Conservation (phyloP, 35 echinoderm and acorn worm genomes). For the Acanthaster planci region DNA sequence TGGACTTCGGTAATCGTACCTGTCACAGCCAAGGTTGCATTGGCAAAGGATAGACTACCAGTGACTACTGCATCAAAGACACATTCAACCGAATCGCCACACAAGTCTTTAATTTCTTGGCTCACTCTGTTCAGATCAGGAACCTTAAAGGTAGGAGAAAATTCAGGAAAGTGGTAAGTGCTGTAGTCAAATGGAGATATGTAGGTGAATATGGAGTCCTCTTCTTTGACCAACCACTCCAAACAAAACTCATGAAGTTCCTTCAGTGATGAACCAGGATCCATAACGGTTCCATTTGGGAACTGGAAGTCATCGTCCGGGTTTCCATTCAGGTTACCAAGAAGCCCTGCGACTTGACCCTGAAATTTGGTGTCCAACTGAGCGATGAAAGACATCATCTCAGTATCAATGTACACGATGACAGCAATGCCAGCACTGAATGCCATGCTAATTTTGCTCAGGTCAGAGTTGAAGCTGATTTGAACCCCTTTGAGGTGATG, state of each 20-base stretch:
- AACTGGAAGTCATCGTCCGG: slow-evolving; percentile 48
- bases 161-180: slow-evolving; percentile 37
- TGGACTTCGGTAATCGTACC: slow-evolving; percentile 11
- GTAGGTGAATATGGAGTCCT: slow-evolving; percentile 53
- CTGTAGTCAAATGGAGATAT: slow-evolving; percentile 48
- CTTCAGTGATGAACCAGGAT: slow-evolving; percentile 6
- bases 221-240: slow-evolving; percentile 34
- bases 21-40: slow-evolving; percentile 38
- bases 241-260: slow-evolving; percentile 56
- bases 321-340: slow-evolving; percentile 59
- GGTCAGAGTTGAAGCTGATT: slow-evolving; percentile 37
- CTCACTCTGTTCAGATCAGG: slow-evolving; percentile 47
- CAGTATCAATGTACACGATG: slow-evolving; percentile 28
- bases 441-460: slow-evolving; percentile 40
- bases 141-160: slow-evolving; percentile 41
- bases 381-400: slow-evolving; percentile 61
- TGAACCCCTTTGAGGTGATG: slow-evolving; percentile 33
- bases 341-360: slow-evolving; percentile 45
- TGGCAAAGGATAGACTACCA: slow-evolving; percentile 48
- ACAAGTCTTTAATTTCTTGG: slow-evolving; percentile 47
- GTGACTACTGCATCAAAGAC: slow-evolving; percentile 57
- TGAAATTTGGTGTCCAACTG: slow-evolving; percentile 53
- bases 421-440: slow-evolving; percentile 34
- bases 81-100: slow-evolving; percentile 58
- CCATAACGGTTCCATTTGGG: slow-evolving; percentile 49